phyloP scores from a whole-genome alignment of 2,888 invertebrate genomes.

The Heteromyza rotundicornis region DNA sequence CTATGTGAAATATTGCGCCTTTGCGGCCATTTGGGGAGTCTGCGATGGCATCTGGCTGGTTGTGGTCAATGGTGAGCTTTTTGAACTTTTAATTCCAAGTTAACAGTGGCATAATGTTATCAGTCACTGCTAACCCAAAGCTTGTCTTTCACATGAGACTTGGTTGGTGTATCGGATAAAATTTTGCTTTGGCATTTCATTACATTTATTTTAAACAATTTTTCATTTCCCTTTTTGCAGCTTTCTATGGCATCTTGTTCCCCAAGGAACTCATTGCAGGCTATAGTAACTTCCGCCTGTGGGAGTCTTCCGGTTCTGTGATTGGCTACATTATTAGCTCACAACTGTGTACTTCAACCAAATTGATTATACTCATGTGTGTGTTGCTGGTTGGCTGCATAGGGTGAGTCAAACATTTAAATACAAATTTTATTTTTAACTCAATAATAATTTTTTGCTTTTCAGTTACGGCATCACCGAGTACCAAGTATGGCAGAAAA shows the following conservation, averaged over 20 bases:
- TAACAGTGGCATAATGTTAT: background rate
- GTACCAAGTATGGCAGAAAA: slow-evolving; percentile 48
- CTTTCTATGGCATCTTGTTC: slow-evolving; percentile 85
- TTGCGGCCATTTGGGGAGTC: slow-evolving; percentile 86
- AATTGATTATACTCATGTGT: slow-evolving; percentile 72
- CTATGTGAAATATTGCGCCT: slow-evolving; percentile 74
- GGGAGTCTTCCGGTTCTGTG: slow-evolving; percentile 91
- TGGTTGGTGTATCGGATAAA: no score
- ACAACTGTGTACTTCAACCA: slow-evolving; percentile 75
- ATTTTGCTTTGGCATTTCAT: background rate
- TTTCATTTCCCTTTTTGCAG: slow-evolving; percentile 62
- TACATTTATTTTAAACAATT: background rate
- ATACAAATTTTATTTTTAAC: no score
- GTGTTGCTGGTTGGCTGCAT: slow-evolving; percentile 75
- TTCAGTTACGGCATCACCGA: slow-evolving; percentile 56
- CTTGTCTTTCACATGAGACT: no score
- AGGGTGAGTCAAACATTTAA: slow-evolving; percentile 66
- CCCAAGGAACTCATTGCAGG: slow-evolving; percentile 86
- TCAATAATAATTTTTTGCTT: slow-evolving; percentile 16
- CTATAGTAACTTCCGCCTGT: slow-evolving; percentile 89
- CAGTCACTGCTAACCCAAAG: background rate
- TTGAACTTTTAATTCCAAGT: background rate
- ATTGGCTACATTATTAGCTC: slow-evolving; percentile 82
- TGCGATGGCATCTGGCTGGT: slow-evolving; percentile 92
- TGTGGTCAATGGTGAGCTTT: slow-evolving; percentile 88